These are phyloP conservation scores for Danio choprae DNA, from an alignment of 2,797 vertebrate species.

Conservation along the genomic window DNA sequence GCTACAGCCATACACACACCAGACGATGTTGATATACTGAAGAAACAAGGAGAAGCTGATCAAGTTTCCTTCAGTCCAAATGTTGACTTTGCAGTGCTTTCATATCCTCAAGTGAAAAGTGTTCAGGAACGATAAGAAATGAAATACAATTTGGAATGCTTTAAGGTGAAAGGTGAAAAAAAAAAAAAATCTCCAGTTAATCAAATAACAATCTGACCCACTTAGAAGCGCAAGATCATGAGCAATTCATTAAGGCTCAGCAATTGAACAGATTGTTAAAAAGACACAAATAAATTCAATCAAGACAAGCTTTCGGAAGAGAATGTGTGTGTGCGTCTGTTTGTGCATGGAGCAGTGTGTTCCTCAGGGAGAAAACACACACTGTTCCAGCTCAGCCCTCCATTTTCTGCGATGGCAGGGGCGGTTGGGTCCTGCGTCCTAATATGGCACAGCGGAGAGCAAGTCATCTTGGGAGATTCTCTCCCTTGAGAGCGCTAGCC, in stretches of 20 bases:
- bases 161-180: slow-evolving; percentile 54
- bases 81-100: slow-evolving; percentile 24
- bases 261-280: slow-evolving; percentile 60
- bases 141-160: slow-evolving; percentile 52
- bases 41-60: slow-evolving; percentile 13
- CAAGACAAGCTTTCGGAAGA: slow-evolving; percentile 25
- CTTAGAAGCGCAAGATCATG: slow-evolving; percentile 60
- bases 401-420: slow-evolving; percentile 46
- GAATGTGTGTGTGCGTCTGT: slow-evolving; percentile 11
- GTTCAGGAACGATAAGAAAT: slow-evolving; percentile 20
- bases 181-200: slow-evolving; percentile 52
- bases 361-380: slow-evolving; percentile 47
- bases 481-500: slow-evolving; percentile 80
- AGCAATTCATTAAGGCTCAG: slow-evolving; percentile 62
- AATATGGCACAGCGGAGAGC: slow-evolving; percentile 81
- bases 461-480: slow-evolving; percentile 81
- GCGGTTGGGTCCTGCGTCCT: slow-evolving; percentile 68
- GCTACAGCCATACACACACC: slow-evolving; percentile 56
- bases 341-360: slow-evolving; percentile 19
- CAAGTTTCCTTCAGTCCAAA: slow-evolving; percentile 29
- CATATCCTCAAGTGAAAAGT: slow-evolving; percentile 5
- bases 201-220: slow-evolving; percentile 57
- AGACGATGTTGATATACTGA: slow-evolving; percentile 28
- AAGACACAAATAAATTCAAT: slow-evolving; percentile 51
- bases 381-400: slow-evolving; percentile 51